Evolutionary conservation across 2,113 vertebrate genomes (phyloP).

Genomic region (Myanophis thanlyinensis): DNA sequence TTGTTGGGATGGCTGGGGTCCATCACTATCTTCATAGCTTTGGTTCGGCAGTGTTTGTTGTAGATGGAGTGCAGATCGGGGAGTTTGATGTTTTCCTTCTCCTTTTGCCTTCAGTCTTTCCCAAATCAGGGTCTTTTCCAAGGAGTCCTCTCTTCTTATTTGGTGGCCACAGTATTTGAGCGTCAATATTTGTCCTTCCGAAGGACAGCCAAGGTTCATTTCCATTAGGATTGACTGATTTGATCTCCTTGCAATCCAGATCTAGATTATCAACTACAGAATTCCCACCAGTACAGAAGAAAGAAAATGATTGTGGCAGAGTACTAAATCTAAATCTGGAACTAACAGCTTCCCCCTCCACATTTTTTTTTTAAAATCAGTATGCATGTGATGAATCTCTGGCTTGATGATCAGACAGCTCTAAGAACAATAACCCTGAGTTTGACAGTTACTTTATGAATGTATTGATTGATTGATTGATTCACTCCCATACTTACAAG

Average conservation of each 20-base stretch:
- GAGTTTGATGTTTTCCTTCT: background rate
- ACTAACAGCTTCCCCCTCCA: background rate
- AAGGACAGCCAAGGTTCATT: background rate
- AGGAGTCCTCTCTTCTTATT: background rate
- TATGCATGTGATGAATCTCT: background rate
- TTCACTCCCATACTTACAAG: background rate
- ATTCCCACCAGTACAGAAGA: background rate
- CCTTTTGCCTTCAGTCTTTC: background rate
- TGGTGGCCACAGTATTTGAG: background rate
- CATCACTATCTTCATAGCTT: too few species aligned
- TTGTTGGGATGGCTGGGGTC: too few species aligned
- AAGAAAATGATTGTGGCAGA: background rate
- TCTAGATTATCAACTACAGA: background rate
- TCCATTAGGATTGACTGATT: background rate
- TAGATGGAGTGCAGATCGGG: too few species aligned
- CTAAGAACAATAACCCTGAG: background rate
- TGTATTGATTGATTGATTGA: background rate
- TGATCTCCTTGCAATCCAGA: background rate
- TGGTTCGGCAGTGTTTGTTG: too few species aligned
- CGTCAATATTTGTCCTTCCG: background rate
- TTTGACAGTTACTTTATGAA: background rate
- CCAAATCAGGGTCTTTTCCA: background rate
- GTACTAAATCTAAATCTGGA: background rate
- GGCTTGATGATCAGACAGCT: background rate
- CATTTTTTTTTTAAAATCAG: background rate